These are phyloP conservation scores for Atherinomorus stipes DNA, from an alignment of 2,113 vertebrate genomes.

Conservation along the genomic window DNA sequence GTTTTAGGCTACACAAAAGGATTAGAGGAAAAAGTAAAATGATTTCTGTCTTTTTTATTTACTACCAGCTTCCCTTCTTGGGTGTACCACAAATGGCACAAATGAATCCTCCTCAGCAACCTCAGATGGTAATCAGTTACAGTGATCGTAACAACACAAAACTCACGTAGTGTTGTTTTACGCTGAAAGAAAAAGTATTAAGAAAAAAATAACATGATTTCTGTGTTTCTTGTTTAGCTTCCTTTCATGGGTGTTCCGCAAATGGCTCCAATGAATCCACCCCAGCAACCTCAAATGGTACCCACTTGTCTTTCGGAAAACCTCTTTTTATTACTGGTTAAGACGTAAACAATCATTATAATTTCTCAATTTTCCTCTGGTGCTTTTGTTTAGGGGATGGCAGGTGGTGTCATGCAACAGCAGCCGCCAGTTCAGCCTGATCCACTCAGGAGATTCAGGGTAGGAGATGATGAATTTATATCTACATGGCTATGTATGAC, in stretches of 20 bases:
- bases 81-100: conserved; percentile 63
- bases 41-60: neutral
- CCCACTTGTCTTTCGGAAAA: neutral
- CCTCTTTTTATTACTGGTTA: neutral
- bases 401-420: conserved; percentile 45
- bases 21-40: neutral
- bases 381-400: conserved; percentile 41
- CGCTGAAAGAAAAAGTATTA: neutral
- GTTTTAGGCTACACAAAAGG: neutral
- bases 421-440: conserved; percentile 56
- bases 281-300: conserved; percentile 68
- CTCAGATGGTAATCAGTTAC: conserved; percentile 53
- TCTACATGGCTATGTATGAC: neutral
- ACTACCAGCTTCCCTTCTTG: conserved; percentile 49
- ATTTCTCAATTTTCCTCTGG: neutral
- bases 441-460: conserved; percentile 68
- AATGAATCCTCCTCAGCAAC: conserved; percentile 62
- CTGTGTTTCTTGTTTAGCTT: conserved; percentile 25
- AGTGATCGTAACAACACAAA: no score
- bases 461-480: conserved; percentile 31
- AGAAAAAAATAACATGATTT: neutral
- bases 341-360: neutral
- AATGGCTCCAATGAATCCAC: conserved; percentile 56
- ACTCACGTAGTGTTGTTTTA: no score
- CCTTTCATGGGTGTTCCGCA: conserved; percentile 62